Evolutionary conservation across 2,797 vertebrate species (phyloP).

Genomic region (Melanotaenia nigrans): DNA sequence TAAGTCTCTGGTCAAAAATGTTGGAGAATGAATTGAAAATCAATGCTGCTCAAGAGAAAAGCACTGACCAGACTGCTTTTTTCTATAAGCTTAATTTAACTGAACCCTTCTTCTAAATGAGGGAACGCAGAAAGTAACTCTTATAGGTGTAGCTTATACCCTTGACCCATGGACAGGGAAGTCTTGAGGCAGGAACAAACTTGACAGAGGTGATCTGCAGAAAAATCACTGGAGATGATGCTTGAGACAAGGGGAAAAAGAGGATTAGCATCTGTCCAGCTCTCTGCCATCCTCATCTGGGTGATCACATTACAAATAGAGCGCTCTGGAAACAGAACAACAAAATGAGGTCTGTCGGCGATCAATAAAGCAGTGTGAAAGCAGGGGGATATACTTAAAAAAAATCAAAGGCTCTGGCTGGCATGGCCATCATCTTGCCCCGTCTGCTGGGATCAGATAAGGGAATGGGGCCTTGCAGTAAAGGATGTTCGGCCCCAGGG

Average conservation of each 20-base stretch:
- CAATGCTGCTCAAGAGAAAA: slow-evolving; percentile 17
- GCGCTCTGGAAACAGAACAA: slow-evolving; percentile 61
- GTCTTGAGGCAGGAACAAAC: slow-evolving; percentile 43
- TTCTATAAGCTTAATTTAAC: slow-evolving; percentile 10
- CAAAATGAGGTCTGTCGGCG: slow-evolving; percentile 68
- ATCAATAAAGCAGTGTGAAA: slow-evolving; percentile 76
- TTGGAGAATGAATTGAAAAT: slow-evolving; percentile 29
- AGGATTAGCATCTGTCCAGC: slow-evolving; percentile 61
- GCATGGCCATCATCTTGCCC: slow-evolving; percentile 68
- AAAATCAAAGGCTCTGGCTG: slow-evolving; percentile 72
- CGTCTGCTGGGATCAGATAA: slow-evolving; percentile 82
- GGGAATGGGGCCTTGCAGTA: slow-evolving; percentile 62
- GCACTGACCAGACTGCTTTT: slow-evolving; percentile 6
- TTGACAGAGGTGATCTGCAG: slow-evolving; percentile 35
- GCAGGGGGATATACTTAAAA: slow-evolving; percentile 64
- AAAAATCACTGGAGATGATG: slow-evolving; percentile 51
- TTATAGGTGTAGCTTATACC: slow-evolving; percentile 17
- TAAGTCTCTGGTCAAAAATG: slow-evolving; percentile 41
- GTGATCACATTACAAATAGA: slow-evolving; percentile 67
- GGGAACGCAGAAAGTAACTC: slow-evolving; percentile 23
- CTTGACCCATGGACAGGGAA: slow-evolving; percentile 9
- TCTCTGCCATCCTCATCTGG: slow-evolving; percentile 55
- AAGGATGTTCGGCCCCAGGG: slow-evolving; percentile 70
- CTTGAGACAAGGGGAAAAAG: slow-evolving; percentile 17
- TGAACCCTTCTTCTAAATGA: slow-evolving; percentile 14